Evolutionary conservation across 1,140 invertebrate species (phyloP), one percentile per base, ranked within the genome.

Genomic region (Steinernema khuongi): DNA sequence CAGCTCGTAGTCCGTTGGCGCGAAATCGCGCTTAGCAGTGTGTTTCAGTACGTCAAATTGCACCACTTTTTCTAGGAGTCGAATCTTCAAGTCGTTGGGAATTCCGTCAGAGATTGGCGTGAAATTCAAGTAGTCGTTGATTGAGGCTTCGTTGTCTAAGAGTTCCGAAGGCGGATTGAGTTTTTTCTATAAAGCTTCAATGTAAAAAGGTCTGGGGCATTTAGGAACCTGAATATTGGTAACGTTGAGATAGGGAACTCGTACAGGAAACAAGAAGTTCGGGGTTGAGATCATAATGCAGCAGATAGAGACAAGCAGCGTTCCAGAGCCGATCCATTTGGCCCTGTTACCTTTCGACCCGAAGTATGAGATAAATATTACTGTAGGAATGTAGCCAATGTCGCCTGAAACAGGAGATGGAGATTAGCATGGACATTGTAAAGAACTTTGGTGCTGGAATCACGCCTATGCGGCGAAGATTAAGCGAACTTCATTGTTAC

Each of bases 321-420:
- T 75, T 14, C 84, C 84, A 2, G 67, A 73, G 14, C 83, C 84
- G 36, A 84, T 84, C 83, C 83, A 84, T 31, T 73, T 75, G 18
- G 84, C 83, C 69, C 50, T 14, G n/a, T 77, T 81, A 68, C 81
- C 80, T 75, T 80, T 78, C 28, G 76, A 75, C 43, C 83, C 83
- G 67, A 83, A 81, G 69, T 84, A 85, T 14, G 84, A 78, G 18
- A 84, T 75, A 68, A 84, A 85, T 7, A 85, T 73, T 22, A 84
- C 84, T 28, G 82, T 84, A 17, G 83, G 83, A 67, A 84, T 83
- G 66, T 84, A 84, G 1, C 80, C 79, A 44, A 84, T 79, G 67
- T 84, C 83, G 67, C 81, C 84, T 80, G 31, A 75, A 80, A 70
- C 2, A 29, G 17, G 32, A 60, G 4, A 22, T n/a, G 26, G 4